Evolutionary conservation across 2,797 vertebrate species (phyloP).

Genomic region (Eulemur albifrons): DNA sequence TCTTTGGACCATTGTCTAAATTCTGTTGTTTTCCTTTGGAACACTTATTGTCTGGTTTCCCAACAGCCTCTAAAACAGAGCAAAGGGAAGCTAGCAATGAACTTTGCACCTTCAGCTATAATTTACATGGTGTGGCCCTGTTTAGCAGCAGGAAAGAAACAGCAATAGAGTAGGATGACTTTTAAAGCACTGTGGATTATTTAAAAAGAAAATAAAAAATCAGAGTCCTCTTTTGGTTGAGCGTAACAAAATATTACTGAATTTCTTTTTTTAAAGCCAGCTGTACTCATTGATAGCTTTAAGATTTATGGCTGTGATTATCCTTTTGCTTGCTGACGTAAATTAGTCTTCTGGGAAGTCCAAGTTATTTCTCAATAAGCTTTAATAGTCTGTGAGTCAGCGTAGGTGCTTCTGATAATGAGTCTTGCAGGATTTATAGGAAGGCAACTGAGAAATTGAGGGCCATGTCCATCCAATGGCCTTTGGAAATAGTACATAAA

Average conservation of each 20-base stretch:
- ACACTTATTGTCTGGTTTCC: slow-evolving; percentile 64
- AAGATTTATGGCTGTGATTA: slow-evolving; percentile 84
- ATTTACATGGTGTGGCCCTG: slow-evolving; percentile 37
- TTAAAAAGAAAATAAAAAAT: neutral
- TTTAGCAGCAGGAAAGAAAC: slow-evolving; percentile 8
- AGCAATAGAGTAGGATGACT: slow-evolving; percentile 1
- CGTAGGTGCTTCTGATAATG: slow-evolving; percentile 81
- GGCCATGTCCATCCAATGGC: slow-evolving; percentile 32
- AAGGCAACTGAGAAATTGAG: slow-evolving; percentile 67
- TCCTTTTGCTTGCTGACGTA: slow-evolving; percentile 84
- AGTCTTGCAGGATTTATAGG: slow-evolving; percentile 75
- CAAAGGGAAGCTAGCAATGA: slow-evolving; percentile 62
- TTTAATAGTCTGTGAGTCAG: slow-evolving; percentile 83
- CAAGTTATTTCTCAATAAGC: slow-evolving; percentile 84
- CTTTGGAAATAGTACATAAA: slow-evolving; percentile 66
- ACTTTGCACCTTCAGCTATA: slow-evolving; percentile 45
- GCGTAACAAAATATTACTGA: slow-evolving; percentile 52
- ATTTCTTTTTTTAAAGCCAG: slow-evolving; percentile 62
- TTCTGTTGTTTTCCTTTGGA: slow-evolving; percentile 49
- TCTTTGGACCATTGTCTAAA: neutral
- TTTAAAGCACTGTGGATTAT: neutral
- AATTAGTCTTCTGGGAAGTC: slow-evolving; percentile 85
- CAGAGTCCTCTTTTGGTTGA: slow-evolving; percentile 31
- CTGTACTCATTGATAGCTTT: slow-evolving; percentile 24
- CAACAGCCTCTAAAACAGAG: slow-evolving; percentile 55